Conservation (phyloP, 1,140 invertebrate genomes). For the Heliconius nattereri region DNA sequence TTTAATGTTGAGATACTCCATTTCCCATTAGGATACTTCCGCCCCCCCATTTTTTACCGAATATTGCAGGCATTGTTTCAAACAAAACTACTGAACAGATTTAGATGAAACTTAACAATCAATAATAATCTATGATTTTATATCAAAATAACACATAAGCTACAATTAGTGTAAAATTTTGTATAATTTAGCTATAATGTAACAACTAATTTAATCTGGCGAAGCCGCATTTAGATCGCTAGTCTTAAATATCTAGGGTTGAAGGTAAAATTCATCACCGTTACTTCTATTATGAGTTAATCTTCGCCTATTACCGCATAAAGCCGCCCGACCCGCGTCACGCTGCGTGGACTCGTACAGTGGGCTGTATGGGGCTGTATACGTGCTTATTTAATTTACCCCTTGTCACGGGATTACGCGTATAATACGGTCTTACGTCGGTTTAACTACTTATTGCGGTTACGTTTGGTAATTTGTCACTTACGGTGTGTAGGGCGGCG, state of each 20-base stretch:
- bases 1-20: too few relatives aligned
- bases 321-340: not conserved
- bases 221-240: too few relatives aligned
- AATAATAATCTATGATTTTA: too few relatives aligned
- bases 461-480: not conserved
- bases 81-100: too few relatives aligned
- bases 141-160: too few relatives aligned
- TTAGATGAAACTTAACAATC: too few relatives aligned
- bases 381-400: conserved; percentile 16
- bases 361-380: not conserved
- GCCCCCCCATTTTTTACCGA: too few relatives aligned
- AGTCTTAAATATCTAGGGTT: not conserved
- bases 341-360: not conserved
- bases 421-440: conserved; percentile 12
- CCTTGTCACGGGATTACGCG: conserved; percentile 8
- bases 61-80: too few relatives aligned
- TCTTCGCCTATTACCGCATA: conserved; percentile 3
- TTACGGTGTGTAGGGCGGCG: not conserved
- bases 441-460: conserved; percentile 8
- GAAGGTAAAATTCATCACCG: not conserved
- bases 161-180: too few relatives aligned
- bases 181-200: too few relatives aligned
- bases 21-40: too few relatives aligned
- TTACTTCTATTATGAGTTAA: conserved; percentile 1
- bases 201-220: too few relatives aligned